A percentile compares a stretch with the other conserved stretches of the same genome.
Conservation (phyloP, 2,113 vertebrate species). For the Grammomys surdaster region DNA sequence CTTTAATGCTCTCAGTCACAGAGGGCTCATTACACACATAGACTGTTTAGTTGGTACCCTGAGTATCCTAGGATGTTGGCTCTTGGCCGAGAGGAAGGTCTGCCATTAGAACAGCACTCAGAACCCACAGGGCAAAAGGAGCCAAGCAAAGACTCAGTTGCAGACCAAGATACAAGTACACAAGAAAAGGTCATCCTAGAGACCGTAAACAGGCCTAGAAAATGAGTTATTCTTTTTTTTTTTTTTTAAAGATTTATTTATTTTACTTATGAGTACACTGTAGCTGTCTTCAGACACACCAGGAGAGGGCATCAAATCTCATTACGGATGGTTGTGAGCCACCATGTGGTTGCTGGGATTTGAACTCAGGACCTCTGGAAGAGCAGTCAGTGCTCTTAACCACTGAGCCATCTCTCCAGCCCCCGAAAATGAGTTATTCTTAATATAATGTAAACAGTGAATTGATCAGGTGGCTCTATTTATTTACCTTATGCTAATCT, state of each 20-base stretch:
- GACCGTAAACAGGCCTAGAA: not conserved
- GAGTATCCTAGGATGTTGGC: slow-evolving; percentile 81
- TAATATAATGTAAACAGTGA: too few species aligned
- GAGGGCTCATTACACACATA: slow-evolving; percentile 86
- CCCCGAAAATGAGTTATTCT: not conserved
- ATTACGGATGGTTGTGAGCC: too few species aligned
- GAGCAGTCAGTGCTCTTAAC: too few species aligned
- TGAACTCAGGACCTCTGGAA: too few species aligned
- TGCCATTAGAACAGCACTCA: slow-evolving; percentile 58
- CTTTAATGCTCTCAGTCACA: slow-evolving; percentile 84
- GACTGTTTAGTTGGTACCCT: slow-evolving; percentile 86
- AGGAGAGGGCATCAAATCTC: too few species aligned
- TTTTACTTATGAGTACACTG: too few species aligned
- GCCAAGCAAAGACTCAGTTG: slow-evolving; percentile 30
- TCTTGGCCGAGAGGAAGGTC: slow-evolving; percentile 75
- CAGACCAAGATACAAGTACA: not conserved
- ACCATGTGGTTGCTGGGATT: too few species aligned
- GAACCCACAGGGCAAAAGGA: not conserved
- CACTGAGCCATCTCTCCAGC: too few species aligned
- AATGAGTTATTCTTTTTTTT: not conserved
- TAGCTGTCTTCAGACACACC: too few species aligned
- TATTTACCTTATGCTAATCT: too few species aligned
- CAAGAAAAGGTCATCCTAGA: slow-evolving; percentile 44
- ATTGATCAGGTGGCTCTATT: too few species aligned
- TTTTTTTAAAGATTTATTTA: too few species aligned